Evolutionary conservation across 2,888 invertebrate genomes (phyloP), one percentile per base, ranked within the genome.

Genomic region (Cheilosia soror): DNA sequence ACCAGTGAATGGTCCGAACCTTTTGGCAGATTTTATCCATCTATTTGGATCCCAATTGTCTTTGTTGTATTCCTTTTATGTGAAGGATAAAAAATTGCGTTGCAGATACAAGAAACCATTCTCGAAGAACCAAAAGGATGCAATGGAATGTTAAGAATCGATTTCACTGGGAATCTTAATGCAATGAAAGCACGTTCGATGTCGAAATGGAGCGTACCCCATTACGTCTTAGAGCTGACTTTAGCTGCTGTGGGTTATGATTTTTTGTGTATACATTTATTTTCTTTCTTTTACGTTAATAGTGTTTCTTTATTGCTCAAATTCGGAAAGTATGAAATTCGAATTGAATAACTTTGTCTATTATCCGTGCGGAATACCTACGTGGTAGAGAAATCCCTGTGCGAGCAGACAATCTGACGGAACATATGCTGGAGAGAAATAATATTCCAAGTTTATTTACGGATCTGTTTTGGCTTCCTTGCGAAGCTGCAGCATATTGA

Each of bases 111-210:
- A 29, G 9, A 47, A 13, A 31, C 15, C n/a, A 37, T 51, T 7
- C 27, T 42, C 9, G 11, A 9, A 29, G 33, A 60, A 15, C 25
- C 13, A 65, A 69, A 65, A 37, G 66, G 49, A 73, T 83, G 83
- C 83, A 78, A 31, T 78, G 78, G 68, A 83, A 73, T 83, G 78
- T 68, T 42, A 73, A 63, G 51, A 69, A 69, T 57, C 83, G 73
- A 78, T 83, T 83, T 72, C 60, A 60, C 73, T 49, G 40, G 57
- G 49, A 69, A 63, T 73, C 57, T 62, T 73, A 83, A 83, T 73
- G 68, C 78, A 73, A 57, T 72, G 60, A 37, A 40, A 62, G 66
- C 73, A 78, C 72, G 83, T 73, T 68, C 63, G 44, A 25, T 29
- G 9, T 47, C 47, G 58, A 40, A 58, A 58, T 68, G 57, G 33